Percentiles rank a stretch among this genome's conserved stretches.
Conservation (phyloP, 53 echinoderm and acorn worm species). For the Mesocentrotus franciscanus region DNA sequence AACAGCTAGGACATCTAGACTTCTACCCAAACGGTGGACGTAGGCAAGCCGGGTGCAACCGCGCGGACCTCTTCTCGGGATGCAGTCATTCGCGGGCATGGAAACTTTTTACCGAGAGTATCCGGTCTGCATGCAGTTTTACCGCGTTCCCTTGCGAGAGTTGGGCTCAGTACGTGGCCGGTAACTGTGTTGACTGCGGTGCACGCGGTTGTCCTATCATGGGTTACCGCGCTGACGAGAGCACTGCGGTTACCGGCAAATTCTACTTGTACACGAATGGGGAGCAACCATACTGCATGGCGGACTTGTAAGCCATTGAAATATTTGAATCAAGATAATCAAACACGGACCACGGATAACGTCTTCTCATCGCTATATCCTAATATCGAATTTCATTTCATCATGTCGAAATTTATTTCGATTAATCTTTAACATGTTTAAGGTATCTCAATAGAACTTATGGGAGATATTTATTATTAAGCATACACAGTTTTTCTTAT, state of each 20-base stretch:
- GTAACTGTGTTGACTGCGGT: constrained; percentile 72
- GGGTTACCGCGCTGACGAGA: constrained; percentile 77
- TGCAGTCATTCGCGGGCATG: constrained; percentile 80
- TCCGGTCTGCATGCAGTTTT: constrained; percentile 62
- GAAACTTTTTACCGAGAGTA: constrained; percentile 68
- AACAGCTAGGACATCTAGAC: constrained; percentile 78
- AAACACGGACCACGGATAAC: too few species aligned
- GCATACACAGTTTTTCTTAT: too few species aligned
- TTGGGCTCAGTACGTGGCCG: constrained; percentile 61
- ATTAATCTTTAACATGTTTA: too few species aligned
- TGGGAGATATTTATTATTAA: too few species aligned
- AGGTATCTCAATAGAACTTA: too few species aligned
- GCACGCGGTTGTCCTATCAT: constrained; percentile 73
- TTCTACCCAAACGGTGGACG: constrained; percentile 90
- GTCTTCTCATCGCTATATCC: too few species aligned
- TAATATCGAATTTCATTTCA: too few species aligned
- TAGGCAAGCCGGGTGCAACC: constrained; percentile 75
- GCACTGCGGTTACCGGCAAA: constrained; percentile 58
- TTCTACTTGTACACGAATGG: constrained; percentile 72
- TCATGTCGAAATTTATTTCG: too few species aligned
- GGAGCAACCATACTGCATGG: constrained; percentile 69
- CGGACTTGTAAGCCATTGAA: background rate
- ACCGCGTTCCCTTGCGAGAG: constrained; percentile 73
- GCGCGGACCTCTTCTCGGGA: constrained; percentile 66
- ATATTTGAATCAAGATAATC: too few species aligned